Conservation (phyloP, 2,797 vertebrate genomes). For the Dromococcyx pavoninus region DNA sequence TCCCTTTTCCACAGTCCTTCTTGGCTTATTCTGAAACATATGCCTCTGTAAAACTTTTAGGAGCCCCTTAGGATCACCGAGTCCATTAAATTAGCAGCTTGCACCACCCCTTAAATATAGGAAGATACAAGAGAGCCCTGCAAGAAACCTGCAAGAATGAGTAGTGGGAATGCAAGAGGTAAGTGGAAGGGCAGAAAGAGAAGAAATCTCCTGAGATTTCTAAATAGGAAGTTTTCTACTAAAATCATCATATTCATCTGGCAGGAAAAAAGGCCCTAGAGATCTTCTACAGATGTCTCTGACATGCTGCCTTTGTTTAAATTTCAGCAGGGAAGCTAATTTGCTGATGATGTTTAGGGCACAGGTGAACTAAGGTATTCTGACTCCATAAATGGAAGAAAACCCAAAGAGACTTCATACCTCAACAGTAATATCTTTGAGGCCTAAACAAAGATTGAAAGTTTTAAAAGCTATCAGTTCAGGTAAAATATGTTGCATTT, state of each 20-base stretch:
- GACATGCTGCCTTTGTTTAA: slow-evolving; percentile 25
- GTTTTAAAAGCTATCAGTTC: neutral
- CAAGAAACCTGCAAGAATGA: neutral
- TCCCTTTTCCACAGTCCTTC: neutral
- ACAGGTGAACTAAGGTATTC: neutral
- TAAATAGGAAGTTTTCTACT: neutral
- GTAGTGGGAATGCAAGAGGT: neutral
- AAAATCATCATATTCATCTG: slow-evolving; percentile 8
- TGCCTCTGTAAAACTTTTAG: neutral
- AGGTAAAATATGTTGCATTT: neutral
- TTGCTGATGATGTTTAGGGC: neutral
- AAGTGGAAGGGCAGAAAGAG: neutral
- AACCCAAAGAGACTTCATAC: neutral
- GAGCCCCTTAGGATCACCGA: neutral
- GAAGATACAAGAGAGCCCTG: neutral
- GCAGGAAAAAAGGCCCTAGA: neutral
- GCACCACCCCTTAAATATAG: neutral
- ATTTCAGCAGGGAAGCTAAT: slow-evolving; percentile 18
- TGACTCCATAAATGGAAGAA: neutral
- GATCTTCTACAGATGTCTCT: neutral
- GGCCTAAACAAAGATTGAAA: neutral
- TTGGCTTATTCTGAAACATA: neutral
- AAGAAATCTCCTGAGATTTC: neutral
- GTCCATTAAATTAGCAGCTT: neutral
- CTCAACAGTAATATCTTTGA: neutral